Evolutionary conservation across 2,888 invertebrate genomes (phyloP).

Genomic region (Ochlodes sylvanus): DNA sequence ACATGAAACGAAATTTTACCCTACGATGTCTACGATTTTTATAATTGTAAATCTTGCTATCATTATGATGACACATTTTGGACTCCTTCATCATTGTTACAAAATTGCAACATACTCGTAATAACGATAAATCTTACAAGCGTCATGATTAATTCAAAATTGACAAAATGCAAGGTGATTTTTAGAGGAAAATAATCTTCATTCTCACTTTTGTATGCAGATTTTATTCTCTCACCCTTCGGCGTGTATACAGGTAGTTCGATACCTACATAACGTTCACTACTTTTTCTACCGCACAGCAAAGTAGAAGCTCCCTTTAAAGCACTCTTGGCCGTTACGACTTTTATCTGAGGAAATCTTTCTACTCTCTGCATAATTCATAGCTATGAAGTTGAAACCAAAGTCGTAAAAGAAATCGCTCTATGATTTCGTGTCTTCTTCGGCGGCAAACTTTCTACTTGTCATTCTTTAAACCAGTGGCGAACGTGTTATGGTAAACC

Average conservation of each 20-base stretch:
- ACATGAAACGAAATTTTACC: too few relatives aligned
- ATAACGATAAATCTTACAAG: too few relatives aligned
- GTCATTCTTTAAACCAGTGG: conserved; percentile 75
- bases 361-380: conserved; percentile 84
- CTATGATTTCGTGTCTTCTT: conserved; percentile 84
- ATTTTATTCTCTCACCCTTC: conserved; percentile 6
- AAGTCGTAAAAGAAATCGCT: conserved; percentile 84
- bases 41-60: too few relatives aligned
- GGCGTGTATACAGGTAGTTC: conserved; percentile 3
- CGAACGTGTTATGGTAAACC: conserved; percentile 39
- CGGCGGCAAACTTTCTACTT: conserved; percentile 77
- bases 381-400: conserved; percentile 84
- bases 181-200: too few relatives aligned
- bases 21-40: too few relatives aligned
- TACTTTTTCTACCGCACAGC: conserved; percentile 37
- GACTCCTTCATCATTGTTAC: too few relatives aligned
- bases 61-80: too few relatives aligned
- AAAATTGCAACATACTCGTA: too few relatives aligned
- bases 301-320: conserved; percentile 76
- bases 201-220: conserved; percentile 3
- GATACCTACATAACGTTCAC: neutral
- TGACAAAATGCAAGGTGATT: too few relatives aligned
- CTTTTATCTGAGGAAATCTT: conserved; percentile 83
- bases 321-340: conserved; percentile 80
- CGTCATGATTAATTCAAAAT: too few relatives aligned